Evolutionary conservation across 2,113 vertebrate species (phyloP).

Genomic region (Melanocharis versteri): DNA sequence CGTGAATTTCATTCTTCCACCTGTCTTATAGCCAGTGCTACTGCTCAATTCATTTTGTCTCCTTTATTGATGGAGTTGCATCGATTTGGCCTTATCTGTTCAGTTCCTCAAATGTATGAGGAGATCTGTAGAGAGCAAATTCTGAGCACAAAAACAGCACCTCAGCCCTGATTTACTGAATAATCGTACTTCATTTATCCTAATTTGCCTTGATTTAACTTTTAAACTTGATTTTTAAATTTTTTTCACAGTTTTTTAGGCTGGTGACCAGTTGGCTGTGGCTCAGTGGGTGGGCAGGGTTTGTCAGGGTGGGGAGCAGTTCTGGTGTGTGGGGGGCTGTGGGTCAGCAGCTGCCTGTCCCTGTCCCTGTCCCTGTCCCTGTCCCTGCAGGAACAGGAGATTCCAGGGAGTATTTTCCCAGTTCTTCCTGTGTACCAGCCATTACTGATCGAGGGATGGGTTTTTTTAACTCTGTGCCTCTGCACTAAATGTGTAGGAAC

Average conservation of each 20-base stretch:
- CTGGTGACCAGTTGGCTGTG: fast-evolving
- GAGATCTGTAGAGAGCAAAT: neutral
- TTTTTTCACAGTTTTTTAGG: neutral
- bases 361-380: too few relatives aligned
- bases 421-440: neutral
- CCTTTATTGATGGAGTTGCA: neutral
- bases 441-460: neutral
- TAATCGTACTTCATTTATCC: neutral
- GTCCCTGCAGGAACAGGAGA: neutral
- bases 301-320: neutral
- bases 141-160: neutral
- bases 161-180: neutral
- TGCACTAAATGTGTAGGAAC: neutral
- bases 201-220: neutral
- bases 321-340: neutral
- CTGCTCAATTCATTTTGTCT: neutral
- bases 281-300: neutral
- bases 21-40: neutral
- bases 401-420: neutral
- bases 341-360: neutral
- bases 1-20: neutral
- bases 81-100: neutral
- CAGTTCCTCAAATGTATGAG: neutral
- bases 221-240: neutral
- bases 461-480: neutral